Percentiles rank a stretch among this genome's conserved stretches.
These are phyloP conservation scores for Chelmon rostratus DNA, from an alignment of 2,797 vertebrate species.

Conservation along the genomic window DNA sequence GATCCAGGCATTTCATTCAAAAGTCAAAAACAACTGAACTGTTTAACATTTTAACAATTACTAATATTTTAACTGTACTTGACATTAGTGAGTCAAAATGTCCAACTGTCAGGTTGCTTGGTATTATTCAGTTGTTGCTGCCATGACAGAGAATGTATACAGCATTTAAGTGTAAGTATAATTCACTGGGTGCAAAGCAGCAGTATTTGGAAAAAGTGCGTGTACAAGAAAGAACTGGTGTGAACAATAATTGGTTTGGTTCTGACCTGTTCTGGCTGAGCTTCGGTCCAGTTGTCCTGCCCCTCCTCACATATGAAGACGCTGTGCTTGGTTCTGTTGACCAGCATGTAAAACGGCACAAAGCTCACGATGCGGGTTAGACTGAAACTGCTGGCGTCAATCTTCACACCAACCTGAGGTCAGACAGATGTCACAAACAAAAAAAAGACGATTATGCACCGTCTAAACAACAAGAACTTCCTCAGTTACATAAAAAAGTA, in stretches of 20 bases:
- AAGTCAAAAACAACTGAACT: neutral
- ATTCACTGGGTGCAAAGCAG: neutral
- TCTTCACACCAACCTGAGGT: conserved; percentile 93
- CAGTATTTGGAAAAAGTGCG: neutral
- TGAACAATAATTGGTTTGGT: neutral
- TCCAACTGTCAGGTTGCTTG: neutral
- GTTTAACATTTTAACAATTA: neutral
- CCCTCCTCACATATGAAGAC: conserved; percentile 91
- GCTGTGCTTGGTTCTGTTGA: conserved; percentile 92
- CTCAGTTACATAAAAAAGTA: neutral
- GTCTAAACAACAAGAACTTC: neutral
- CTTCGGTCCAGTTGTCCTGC: conserved; percentile 89
- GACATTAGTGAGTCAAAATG: neutral
- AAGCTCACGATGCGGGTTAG: conserved; percentile 97
- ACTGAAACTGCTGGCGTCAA: conserved; percentile 95
- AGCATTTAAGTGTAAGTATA: neutral
- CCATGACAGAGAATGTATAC: neutral
- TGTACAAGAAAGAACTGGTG: neutral
- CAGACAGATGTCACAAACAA: conserved; percentile 32
- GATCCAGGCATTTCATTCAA: neutral
- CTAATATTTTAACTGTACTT: too few relatives aligned
- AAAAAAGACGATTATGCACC: neutral
- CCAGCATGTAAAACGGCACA: conserved; percentile 95
- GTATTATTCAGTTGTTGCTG: neutral
- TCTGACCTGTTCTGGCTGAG: conserved; percentile 90